Evolutionary conservation across 2,113 vertebrate genomes (phyloP).

Genomic region (Tetrao urogallus): DNA sequence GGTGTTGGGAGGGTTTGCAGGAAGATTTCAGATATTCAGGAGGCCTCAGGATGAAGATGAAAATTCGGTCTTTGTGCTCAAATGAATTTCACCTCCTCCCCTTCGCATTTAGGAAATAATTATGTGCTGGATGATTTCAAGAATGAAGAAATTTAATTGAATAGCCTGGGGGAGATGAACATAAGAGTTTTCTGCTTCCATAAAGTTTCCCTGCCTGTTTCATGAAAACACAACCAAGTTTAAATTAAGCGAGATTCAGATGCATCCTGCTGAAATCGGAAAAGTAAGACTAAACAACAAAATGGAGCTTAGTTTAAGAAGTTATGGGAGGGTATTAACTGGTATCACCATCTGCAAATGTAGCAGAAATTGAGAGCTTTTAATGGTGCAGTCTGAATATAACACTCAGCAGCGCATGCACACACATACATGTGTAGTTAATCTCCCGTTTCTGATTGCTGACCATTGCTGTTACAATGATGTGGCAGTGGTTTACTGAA

Average conservation of each 20-base stretch:
- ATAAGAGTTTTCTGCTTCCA: not conserved
- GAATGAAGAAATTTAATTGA: not conserved
- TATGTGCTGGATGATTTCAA: not conserved
- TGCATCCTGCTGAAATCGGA: not conserved
- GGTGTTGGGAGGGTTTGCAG: not conserved
- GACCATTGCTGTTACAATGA: not conserved
- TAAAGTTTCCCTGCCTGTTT: not conserved
- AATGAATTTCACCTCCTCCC: not conserved
- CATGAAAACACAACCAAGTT: not conserved
- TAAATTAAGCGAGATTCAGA: not conserved
- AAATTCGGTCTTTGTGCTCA: not conserved
- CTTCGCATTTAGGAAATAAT: not conserved
- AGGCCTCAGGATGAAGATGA: not conserved
- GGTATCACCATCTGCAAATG: not conserved
- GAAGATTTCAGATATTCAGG: not conserved
- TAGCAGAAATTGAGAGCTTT: not conserved
- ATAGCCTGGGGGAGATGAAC: not conserved
- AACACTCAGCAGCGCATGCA: not conserved
- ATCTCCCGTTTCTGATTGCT: not conserved
- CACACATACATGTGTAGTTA: not conserved
- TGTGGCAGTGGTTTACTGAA: not conserved
- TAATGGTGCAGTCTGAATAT: not conserved
- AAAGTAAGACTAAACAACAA: not conserved
- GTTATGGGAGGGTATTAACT: not conserved
- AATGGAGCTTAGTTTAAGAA: accelerated